Evolutionary conservation across 2,888 invertebrate genomes (phyloP).

Genomic region (Lasioglossum vierecki): DNA sequence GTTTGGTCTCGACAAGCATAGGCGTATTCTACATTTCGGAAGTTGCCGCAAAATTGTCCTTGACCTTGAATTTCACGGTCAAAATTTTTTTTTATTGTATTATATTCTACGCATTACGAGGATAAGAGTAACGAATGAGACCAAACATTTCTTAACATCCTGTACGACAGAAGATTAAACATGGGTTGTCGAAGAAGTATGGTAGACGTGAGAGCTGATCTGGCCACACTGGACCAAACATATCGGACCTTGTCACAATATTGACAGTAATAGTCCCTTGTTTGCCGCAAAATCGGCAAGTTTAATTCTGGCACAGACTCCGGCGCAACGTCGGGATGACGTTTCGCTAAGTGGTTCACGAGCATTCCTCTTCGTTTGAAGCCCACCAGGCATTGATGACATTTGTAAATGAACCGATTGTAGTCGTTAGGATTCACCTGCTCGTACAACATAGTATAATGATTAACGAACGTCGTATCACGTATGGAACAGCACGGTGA

Average conservation of each 20-base stretch:
- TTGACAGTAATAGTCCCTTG: constrained; percentile 92
- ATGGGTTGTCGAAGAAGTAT: background rate
- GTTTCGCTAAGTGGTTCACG: constrained; percentile 93
- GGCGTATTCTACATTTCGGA: no score
- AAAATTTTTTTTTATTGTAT: no score
- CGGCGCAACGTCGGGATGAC: constrained; percentile 88
- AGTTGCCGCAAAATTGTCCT: no score
- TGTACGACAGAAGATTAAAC: background rate
- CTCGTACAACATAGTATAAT: constrained; percentile 4
- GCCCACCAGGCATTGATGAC: constrained; percentile 90
- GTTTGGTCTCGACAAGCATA: no score
- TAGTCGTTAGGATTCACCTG: constrained; percentile 87
- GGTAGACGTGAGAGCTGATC: background rate
- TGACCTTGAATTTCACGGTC: no score
- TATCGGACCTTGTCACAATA: constrained; percentile 90
- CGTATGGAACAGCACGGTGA: background rate
- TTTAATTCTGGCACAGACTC: constrained; percentile 90
- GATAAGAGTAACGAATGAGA: no score
- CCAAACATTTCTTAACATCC: no score
- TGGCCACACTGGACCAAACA: background rate
- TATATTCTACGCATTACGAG: no score
- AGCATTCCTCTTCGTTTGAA: constrained; percentile 94
- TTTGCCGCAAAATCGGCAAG: constrained; percentile 91
- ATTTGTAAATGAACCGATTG: constrained; percentile 90
- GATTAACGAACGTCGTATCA: background rate